A percentile compares a stretch with the other conserved stretches of the same genome.
These are phyloP conservation scores for Stomatorhinus walkeri DNA, from an alignment of 2,797 vertebrate species.

Conservation along the genomic window DNA sequence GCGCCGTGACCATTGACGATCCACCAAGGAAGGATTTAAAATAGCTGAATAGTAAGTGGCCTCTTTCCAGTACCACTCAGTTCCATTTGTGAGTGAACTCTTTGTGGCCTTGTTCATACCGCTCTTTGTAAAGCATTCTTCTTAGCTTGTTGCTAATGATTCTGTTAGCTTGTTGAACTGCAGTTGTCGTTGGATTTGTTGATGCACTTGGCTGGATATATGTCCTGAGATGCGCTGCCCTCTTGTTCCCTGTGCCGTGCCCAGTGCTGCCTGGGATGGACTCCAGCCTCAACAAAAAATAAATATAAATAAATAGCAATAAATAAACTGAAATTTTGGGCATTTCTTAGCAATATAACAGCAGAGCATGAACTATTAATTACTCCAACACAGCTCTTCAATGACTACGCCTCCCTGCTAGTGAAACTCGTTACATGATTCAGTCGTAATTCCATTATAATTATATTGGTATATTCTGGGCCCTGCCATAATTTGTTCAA, in stretches of 20 bases:
- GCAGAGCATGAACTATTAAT: neutral
- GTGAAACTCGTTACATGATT: neutral
- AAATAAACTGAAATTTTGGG: neutral
- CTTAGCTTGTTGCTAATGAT: neutral
- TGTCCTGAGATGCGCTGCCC: neutral
- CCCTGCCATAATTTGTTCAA: neutral
- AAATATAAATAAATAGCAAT: neutral
- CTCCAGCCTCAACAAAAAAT: neutral
- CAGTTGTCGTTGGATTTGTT: neutral
- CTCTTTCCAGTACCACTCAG: neutral
- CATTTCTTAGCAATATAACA: neutral
- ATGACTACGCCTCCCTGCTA: neutral
- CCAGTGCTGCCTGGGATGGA: neutral
- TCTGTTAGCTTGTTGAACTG: neutral
- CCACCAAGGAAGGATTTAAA: neutral
- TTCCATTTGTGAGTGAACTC: neutral
- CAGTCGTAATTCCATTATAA: neutral
- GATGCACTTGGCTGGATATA: neutral
- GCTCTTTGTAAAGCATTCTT: neutral
- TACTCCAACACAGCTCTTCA: neutral
- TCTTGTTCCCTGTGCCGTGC: neutral
- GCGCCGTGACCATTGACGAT: neutral
- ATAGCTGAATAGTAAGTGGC: conserved; percentile 6
- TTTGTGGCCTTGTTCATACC: neutral
- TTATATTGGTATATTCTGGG: neutral